Evolutionary conservation across 2,888 invertebrate genomes (phyloP), one percentile per base, ranked within the genome.

Genomic region (Morpho helenor): DNA sequence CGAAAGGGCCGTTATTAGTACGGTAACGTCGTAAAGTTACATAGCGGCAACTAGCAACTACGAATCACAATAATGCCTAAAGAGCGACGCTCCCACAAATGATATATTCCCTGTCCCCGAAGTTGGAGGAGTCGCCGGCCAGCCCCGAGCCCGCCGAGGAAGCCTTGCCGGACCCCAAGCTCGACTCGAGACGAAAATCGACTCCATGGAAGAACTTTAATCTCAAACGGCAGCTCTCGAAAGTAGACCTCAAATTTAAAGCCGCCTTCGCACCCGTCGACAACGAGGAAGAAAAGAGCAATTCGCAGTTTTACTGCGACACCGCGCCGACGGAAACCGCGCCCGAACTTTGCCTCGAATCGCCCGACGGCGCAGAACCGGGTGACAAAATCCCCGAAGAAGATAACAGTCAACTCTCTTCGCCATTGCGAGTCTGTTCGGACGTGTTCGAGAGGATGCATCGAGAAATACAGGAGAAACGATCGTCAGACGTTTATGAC

Each of bases 191-290:
- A 63, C 91, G 94, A 68, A 94, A 94, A 71, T 94, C 94, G 42
- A 92, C 93, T 66, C 92, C 93, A 67, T 95, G 96, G 95, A 95
- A 95, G 82, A 93, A 93, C 62, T 95, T 96, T 88, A 95, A 94
- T 80, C 90, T 96, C 61, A 96, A 96, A 82, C 93, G 96, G 70
- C 96, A 96, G 84, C 92, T 96, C 70, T 95, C 95, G 64, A 95
- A 93, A 84, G 96, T 96, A 68, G 95, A 95, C 77, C 88, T 94
- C 72, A 95, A 94, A 80, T 85, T 94, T 62, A 94, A 94, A 78
- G 94, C 93, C 71, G 94, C 93, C 50, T 93, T 93, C 82, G 75
- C 83, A 41, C 82, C 77, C 16, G 82, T 91, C 50, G 91, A 84
- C 70, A 79, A 75, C 62, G 82, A 83, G 42, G 86, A 84, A 61